Evolutionary conservation across 2,797 vertebrate species (phyloP).

Genomic region (Threskiornis aethiopicus): DNA sequence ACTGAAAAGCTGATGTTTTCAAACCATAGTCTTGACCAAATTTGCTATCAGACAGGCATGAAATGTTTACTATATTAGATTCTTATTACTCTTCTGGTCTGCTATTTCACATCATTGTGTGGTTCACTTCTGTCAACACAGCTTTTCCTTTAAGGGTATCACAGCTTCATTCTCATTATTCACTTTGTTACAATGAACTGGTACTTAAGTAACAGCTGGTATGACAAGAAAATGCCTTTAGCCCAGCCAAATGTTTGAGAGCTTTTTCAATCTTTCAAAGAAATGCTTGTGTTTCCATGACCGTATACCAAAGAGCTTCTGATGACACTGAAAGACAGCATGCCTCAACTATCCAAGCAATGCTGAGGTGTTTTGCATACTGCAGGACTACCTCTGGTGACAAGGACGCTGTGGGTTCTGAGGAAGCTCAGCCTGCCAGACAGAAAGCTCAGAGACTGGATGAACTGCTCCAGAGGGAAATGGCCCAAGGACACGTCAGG

Average conservation of each 20-base stretch:
- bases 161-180: not conserved
- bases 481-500: rapidly evolving
- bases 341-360: not conserved
- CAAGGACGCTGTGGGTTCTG: not conserved
- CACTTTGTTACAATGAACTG: not conserved
- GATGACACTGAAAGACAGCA: not conserved
- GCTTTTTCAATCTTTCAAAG: not conserved
- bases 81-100: not conserved
- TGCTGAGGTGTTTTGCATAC: not conserved
- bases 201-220: not conserved
- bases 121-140: not conserved
- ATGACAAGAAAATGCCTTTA: not conserved
- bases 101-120: not conserved
- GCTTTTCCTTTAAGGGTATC: not conserved
- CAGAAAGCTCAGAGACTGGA: not conserved
- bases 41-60: not conserved
- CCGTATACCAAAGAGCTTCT: not conserved
- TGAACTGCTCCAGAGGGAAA: not conserved
- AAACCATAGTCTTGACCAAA: not conserved
- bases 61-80: not conserved
- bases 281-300: not conserved
- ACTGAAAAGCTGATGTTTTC: constrained; percentile 1
- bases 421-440: not conserved
- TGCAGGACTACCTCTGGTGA: not conserved
- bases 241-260: not conserved